phyloP scores from a whole-genome alignment of 2,888 invertebrate genomes.

The Limenitis camilla region DNA sequence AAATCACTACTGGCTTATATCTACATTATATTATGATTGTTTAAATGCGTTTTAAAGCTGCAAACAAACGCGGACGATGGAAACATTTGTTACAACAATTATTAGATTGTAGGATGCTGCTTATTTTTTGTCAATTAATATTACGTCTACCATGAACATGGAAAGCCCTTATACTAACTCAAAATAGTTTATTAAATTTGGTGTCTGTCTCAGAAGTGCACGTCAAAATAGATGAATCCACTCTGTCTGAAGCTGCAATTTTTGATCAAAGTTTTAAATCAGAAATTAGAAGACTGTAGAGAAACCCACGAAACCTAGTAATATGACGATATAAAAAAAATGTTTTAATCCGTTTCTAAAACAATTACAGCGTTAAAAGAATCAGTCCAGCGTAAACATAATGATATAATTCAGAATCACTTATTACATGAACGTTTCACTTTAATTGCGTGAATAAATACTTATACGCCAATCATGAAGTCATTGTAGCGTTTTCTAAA shows the following conservation, averaged over 20 bases:
- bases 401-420: constrained; percentile 18
- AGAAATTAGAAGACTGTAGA: no score
- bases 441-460: constrained; percentile 17
- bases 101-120: no score
- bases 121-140: no score
- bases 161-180: background rate
- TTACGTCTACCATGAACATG: no score
- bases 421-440: constrained; percentile 18
- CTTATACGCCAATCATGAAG: constrained; percentile 16
- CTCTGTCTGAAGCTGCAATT: no score
- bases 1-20: background rate
- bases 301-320: background rate
- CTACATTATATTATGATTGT: no score
- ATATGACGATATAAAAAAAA: background rate
- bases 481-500: constrained; percentile 19
- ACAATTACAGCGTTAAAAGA: background rate
- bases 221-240: background rate
- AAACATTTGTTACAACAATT: no score
- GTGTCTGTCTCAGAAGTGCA: background rate
- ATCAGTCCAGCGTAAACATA: constrained; percentile 17
- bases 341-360: constrained; percentile 2
- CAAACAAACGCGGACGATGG: no score
- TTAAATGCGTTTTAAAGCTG: no score
- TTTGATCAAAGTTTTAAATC: no score
- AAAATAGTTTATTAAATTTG: background rate